These are phyloP conservation scores for Nibea albiflora DNA, from an alignment of 2,113 vertebrate genomes.

Conservation along the genomic window DNA sequence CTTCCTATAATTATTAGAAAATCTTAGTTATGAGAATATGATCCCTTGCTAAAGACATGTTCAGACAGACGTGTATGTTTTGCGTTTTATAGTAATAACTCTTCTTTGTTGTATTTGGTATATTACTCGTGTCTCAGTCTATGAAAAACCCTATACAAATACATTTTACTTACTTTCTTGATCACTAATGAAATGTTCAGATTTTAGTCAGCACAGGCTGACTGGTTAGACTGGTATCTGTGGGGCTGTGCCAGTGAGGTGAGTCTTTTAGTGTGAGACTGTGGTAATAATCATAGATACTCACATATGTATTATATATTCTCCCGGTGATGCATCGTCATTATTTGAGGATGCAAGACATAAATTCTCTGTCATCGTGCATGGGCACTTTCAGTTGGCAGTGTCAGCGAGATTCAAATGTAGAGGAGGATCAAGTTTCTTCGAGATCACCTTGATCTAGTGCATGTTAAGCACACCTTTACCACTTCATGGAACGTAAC, in stretches of 20 bases:
- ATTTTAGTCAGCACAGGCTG: background rate
- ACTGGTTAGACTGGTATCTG: slow-evolving; percentile 18
- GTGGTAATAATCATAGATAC: background rate
- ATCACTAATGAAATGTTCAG: background rate
- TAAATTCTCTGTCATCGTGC: background rate
- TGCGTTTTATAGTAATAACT: no score
- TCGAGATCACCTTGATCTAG: background rate
- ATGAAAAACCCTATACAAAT: no score
- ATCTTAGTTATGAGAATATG: background rate
- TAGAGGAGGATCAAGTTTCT: background rate
- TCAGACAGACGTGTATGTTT: no score
- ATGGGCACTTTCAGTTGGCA: no score
- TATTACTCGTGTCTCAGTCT: no score
- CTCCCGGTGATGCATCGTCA: background rate
- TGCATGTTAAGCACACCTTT: background rate
- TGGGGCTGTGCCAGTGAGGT: background rate
- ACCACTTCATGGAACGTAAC: background rate
- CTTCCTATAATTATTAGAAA: background rate
- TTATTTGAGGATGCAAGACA: background rate
- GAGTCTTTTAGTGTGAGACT: background rate
- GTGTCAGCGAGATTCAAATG: background rate
- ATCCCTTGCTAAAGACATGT: no score
- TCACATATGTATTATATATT: background rate
- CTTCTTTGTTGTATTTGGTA: no score
- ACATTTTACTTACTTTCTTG: background rate